Evolutionary conservation across 2,888 invertebrate species (phyloP).

Genomic region (Conus canariensis): DNA sequence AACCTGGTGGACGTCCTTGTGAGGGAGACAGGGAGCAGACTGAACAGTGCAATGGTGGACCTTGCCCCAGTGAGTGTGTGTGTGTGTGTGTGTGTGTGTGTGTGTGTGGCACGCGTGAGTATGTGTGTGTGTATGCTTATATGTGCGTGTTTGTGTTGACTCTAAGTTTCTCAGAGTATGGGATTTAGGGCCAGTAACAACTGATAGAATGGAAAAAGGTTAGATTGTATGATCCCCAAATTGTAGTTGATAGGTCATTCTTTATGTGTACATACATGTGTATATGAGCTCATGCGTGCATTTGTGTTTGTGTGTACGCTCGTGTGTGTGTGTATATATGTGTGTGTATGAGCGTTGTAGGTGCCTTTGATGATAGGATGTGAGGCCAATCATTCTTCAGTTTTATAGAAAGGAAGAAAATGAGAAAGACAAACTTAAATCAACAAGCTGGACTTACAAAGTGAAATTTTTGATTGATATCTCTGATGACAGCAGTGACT

Average conservation of each 20-base stretch:
- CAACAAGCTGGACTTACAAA: too few species aligned
- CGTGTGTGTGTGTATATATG: background rate
- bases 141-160: background rate
- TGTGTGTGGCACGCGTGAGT: background rate
- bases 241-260: too few species aligned
- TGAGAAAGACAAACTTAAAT: too few species aligned
- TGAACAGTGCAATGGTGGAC: constrained; percentile 65
- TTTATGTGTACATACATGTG: background rate
- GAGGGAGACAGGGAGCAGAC: constrained; percentile 63
- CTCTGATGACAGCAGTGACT: too few species aligned
- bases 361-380: too few species aligned
- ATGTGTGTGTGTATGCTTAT: background rate
- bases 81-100: background rate
- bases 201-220: too few species aligned
- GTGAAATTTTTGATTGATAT: too few species aligned
- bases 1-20: constrained; percentile 72
- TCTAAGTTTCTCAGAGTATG: too few species aligned
- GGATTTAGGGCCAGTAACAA: too few species aligned
- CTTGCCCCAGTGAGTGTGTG: constrained; percentile 72
- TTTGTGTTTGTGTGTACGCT: constrained; percentile 55
- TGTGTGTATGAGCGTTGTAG: background rate
- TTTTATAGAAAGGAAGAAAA: too few species aligned
- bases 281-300: background rate
- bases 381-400: too few species aligned
- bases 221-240: too few species aligned